Evolutionary conservation across 2,113 vertebrate genomes (phyloP).

Genomic region (Burhinus bistriatus): DNA sequence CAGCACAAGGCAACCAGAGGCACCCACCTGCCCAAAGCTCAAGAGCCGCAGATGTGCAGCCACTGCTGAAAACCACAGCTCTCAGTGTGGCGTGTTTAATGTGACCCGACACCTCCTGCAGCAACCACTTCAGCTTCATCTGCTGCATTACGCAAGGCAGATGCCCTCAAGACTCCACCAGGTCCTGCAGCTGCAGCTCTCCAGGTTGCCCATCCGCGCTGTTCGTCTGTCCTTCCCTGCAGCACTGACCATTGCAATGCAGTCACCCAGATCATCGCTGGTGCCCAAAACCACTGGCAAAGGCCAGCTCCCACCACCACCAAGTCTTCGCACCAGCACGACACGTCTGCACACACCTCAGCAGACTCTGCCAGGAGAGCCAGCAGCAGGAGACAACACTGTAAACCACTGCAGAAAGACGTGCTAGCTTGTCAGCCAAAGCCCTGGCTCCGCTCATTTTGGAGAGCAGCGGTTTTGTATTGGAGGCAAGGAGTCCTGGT

Average conservation of each 20-base stretch:
- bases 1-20: neutral
- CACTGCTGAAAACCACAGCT: neutral
- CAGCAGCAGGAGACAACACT: neutral
- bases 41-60: fast-evolving
- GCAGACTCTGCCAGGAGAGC: neutral
- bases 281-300: neutral
- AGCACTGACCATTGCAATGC: neutral
- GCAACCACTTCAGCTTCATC: neutral
- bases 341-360: fast-evolving
- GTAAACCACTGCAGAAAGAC: neutral
- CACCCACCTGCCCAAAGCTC: fast-evolving
- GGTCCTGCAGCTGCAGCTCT: neutral
- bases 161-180: neutral
- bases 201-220: fast-evolving
- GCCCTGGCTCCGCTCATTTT: fast-evolving
- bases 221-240: neutral
- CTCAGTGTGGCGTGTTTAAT: fast-evolving
- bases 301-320: neutral
- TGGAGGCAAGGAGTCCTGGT: neutral
- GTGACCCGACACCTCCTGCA: neutral
- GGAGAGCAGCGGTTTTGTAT: neutral
- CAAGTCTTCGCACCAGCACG: neutral
- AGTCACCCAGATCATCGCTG: neutral
- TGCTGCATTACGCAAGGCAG: neutral
- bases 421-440: fast-evolving